Evolutionary conservation across 2,113 vertebrate species (phyloP).

Genomic region (Scopus umbretta): DNA sequence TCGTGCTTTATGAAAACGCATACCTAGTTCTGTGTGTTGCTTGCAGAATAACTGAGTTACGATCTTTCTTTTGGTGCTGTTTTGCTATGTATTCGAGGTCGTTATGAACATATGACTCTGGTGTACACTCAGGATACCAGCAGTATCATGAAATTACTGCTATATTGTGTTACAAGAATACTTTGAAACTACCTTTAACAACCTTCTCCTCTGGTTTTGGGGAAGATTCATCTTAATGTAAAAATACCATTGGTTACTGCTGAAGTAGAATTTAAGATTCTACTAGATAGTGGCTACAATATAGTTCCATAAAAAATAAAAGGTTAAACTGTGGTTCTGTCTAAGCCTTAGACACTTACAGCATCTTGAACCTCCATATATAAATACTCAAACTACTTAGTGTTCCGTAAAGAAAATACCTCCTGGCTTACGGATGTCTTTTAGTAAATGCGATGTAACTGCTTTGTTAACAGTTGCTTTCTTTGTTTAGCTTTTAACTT

Average conservation of each 20-base stretch:
- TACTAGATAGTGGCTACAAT: not conserved
- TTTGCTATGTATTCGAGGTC: not conserved
- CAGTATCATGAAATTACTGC: not conserved
- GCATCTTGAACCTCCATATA: not conserved
- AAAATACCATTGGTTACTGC: not conserved
- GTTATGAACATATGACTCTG: not conserved
- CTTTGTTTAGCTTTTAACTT: slow-evolving; percentile 68
- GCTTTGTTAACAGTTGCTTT: not conserved
- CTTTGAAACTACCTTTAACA: not conserved
- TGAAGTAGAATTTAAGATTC: not conserved
- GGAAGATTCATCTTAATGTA: not conserved
- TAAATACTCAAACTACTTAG: not conserved
- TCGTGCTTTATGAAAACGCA: not conserved
- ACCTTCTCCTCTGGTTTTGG: not conserved
- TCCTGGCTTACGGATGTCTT: not conserved
- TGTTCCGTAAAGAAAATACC: not conserved
- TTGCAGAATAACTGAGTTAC: not conserved
- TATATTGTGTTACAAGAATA: not conserved
- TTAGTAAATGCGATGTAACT: not conserved
- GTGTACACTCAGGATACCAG: not conserved
- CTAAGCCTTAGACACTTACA: not conserved
- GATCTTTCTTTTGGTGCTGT: not conserved
- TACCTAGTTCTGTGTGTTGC: not conserved
- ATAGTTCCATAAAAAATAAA: not conserved
- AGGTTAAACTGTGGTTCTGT: not conserved